Conservation (phyloP, 2,113 vertebrate genomes). For the Triplophysa dalaica region DNA sequence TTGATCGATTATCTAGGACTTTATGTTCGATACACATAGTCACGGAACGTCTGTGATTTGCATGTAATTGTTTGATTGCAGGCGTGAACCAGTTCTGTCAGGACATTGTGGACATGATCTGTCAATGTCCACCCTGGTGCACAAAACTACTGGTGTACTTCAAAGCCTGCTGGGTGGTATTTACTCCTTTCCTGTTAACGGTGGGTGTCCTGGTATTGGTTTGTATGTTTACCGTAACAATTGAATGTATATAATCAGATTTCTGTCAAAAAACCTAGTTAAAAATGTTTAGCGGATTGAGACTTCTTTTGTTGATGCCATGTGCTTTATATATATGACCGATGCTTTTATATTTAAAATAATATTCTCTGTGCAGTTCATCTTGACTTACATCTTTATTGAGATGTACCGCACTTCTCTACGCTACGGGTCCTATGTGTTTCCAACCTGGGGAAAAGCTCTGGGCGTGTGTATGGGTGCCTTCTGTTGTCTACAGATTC, state of each 20-base stretch:
- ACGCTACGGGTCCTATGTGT: conserved; percentile 74
- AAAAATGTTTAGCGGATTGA: too few species aligned
- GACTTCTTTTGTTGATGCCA: too few species aligned
- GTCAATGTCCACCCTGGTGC: conserved; percentile 77
- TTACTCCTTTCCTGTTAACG: conserved; percentile 76
- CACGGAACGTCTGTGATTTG: not conserved
- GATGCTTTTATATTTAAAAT: conserved; percentile 1
- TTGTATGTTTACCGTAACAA: not conserved
- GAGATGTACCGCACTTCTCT: conserved; percentile 77
- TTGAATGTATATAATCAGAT: not conserved
- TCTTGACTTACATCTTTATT: conserved; percentile 79
- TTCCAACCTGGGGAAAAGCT: conserved; percentile 75
- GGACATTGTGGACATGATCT: conserved; percentile 80
- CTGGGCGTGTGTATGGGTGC: conserved; percentile 78
- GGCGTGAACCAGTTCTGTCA: conserved; percentile 81
- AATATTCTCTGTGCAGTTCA: conserved; percentile 68
- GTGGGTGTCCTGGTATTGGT: conserved; percentile 59
- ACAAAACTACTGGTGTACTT: conserved; percentile 76
- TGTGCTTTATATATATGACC: not conserved
- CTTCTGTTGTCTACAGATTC: conserved; percentile 79
- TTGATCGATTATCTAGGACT: not conserved
- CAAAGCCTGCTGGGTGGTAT: conserved; percentile 80
- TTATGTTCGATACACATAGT: too few species aligned
- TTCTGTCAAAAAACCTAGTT: too few species aligned
- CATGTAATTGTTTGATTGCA: conserved; percentile 49